Base-by-base conservation (phyloP, 92 coral and sea anemone species). In the Heteractis magnifica region DNA sequence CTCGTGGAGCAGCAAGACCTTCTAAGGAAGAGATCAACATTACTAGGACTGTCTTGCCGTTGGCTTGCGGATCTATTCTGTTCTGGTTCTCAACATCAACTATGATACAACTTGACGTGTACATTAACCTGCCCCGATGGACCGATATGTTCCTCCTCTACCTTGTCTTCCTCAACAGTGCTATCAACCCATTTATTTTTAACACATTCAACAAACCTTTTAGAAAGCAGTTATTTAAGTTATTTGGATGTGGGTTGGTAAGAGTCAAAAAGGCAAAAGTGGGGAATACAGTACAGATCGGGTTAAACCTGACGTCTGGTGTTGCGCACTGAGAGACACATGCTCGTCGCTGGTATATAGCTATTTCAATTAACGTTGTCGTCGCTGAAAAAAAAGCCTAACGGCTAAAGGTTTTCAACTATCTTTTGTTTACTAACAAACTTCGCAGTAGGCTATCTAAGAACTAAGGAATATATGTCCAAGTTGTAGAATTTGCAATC, bases 131-230 rank as follows among this genome's bases (percentile, higher is more conserved):
- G 12, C 86, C 86, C 9, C 62, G 86, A 10, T 41, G 14, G 20
- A 16, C 50, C 6, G 86, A 76, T 13, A 58, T 76, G 73, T 23
- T 58, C 5, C 21, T 75, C 2, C 12, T 76, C 1, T 76, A 41
- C 10, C 4, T 23, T 14, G 44, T 52, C 23, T 83, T 52, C 51
- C 55, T 65, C 55, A 60, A 49, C 20, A 83, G 86, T 26, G 86
- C 76, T 10, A 64, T 83, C 19, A 83, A 76, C 81, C 86, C 86
- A 26, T 56, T 83, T 9, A n/a, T 83, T 6, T 83, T 51, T 60
- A 83, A 83, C 86, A 23, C n/a, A 6, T 83, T 75, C n/a, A 75
- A 76, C 62, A 75, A 51, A 62, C 80, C 86, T 14, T 83, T 83
- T 51, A 21, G 86, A 41, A 74, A n/a, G 76, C 75, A 80, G 71